Base-by-base conservation (phyloP, 2,113 vertebrate species). In the Tauraco erythrolophus region DNA sequence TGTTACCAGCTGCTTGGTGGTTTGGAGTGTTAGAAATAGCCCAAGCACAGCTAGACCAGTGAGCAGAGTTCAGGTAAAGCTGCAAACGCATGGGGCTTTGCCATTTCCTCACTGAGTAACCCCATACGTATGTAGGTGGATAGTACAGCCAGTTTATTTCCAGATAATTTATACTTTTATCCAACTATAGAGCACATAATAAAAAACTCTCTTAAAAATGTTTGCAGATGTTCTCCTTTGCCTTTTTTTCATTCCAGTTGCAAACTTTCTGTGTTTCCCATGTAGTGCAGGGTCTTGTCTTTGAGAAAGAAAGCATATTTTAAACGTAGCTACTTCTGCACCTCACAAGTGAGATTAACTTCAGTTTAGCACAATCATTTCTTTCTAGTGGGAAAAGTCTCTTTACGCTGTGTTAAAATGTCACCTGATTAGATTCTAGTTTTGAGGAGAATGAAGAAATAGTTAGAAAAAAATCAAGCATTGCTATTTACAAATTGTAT, bases 1-100 rank as follows among this genome's bases (percentile, higher is more conserved):
- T 97, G 92, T 95, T 94, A 62, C 69, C 94, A 97, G 94, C 94
- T 95, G 92, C 61, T 87, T 60, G 37, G n/a, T 91, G 69, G 35
- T 84, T 94, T 84, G 33, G 70, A 79, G 45, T 6, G 28, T 79
- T 84, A 69, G 83, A 94, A 94, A 53, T 37, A 91, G 48, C 64
- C 35, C 50, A 62, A 68, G 79, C 80, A 56, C 27, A 60, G 85
- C 76, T 64, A 35, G 46, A 81, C n/a, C 45, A 28, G n/a, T 21
- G 56, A 94, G 60, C 39, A 65, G 60, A 82, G 72, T 79, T 71
- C 80, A 92, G 94, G 92, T 94, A 61, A n/a, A 84, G 61, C 33
- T 64, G 31, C n/a, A 77, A 69, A 58, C 10, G 31, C 50, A 35
- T 3, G 3, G n/a, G 39, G 48, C 48, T 69, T 66, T 84, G 84